Base-by-base conservation (phyloP, 2,888 invertebrate genomes). In the Cryptocephalus primarius region DNA sequence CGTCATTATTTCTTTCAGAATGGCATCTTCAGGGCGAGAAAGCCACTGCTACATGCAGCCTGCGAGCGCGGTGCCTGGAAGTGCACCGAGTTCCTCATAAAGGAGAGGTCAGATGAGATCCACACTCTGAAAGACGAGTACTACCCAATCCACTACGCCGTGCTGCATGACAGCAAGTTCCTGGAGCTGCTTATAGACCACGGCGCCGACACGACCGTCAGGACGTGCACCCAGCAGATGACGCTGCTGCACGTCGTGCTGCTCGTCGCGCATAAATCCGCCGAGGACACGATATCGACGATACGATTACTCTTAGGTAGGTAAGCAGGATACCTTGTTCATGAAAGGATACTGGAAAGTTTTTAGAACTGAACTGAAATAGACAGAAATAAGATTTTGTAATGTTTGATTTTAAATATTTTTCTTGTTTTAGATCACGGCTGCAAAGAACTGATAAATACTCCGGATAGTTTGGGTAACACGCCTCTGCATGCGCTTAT, bases 91-190 rank as follows among this genome's bases (percentile, higher is more conserved):
- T 80, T 79, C 60, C 66, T 84, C 49, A 78, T 83, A 8, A 73
- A 76, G 2, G 78, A 80, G 54, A 64, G 83, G 38, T 76, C 78
- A 34, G 82, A 82, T 55, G 83, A 83, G 67, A 81, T 84, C 41
- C 82, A 83, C 66, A 74, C 80, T 50, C 77, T 82, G 47, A 82
- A 79, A 65, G 83, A 84, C 60, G 85, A 85, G 68, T 84, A 84
- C 65, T 85, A 82, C 65, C 85, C 86, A n/a, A 80, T 86, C 48
- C 82, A 85, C 65, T 82, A 83, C 61, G 81, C 85, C 10, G 83
- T 83, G 12, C 72, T 83, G 31, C 85, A 85, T 63, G 83, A 84
- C 53, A 76, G 79, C 42, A 77, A 80, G 59, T 85, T 85, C 66
- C 71, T 83, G 42, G 80, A 82, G 59, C 65, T 80, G 49, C 66